These are phyloP conservation scores for Stigmatopora nigra DNA, from an alignment of 2,113 vertebrate species.

Conservation along the genomic window DNA sequence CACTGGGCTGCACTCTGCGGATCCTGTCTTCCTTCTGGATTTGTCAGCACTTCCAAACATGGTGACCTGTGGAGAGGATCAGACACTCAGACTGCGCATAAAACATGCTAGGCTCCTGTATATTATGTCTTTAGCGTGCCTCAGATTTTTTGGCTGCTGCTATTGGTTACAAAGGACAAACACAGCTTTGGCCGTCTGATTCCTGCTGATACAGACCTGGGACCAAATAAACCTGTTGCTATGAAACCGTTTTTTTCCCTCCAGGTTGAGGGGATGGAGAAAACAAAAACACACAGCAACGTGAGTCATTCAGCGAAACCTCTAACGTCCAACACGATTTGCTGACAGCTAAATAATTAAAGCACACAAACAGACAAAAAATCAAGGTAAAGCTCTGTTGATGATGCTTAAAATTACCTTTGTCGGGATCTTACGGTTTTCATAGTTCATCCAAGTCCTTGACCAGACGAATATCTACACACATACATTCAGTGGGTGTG, in stretches of 20 bases:
- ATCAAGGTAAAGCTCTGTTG: no score
- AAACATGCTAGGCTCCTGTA: slow-evolving; percentile 65
- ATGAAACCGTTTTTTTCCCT: slow-evolving; percentile 37
- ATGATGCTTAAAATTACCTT: no score
- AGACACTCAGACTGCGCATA: slow-evolving; percentile 61
- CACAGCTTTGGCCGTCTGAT: slow-evolving; percentile 48
- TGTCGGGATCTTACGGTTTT: no score
- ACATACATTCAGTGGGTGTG: slow-evolving; percentile 43
- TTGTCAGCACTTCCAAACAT: slow-evolving; percentile 77
- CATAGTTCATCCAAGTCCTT: no score
- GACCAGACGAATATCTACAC: slow-evolving; percentile 6
- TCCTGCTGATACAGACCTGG: slow-evolving; percentile 56
- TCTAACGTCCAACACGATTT: background rate
- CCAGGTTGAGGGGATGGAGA: slow-evolving; percentile 25
- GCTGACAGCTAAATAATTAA: no score
- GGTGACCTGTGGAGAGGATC: slow-evolving; percentile 64
- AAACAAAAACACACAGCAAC: slow-evolving; percentile 21
- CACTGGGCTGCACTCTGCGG: slow-evolving; percentile 30
- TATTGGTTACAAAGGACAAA: slow-evolving; percentile 63
- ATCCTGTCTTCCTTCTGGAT: slow-evolving; percentile 60
- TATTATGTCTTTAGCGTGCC: slow-evolving; percentile 72
- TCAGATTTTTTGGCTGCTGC: slow-evolving; percentile 67
- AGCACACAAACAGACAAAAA: no score
- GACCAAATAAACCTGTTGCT: slow-evolving; percentile 60
- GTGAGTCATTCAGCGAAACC: background rate